Evolutionary conservation across 2,888 invertebrate species (phyloP).

Genomic region (Himalopsyche anomala): DNA sequence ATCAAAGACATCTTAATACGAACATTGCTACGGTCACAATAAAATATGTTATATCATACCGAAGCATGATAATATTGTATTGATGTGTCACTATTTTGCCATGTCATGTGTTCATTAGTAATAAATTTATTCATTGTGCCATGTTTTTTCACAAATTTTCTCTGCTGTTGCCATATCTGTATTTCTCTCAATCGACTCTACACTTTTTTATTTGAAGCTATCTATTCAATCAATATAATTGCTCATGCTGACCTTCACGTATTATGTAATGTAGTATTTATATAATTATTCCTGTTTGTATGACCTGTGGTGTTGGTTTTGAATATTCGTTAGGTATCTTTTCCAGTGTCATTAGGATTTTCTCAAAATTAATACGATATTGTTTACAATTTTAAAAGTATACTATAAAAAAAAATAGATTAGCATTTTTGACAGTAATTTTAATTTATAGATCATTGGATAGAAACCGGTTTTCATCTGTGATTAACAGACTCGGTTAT

Average conservation of each 20-base stretch:
- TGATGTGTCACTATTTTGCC: constrained; percentile 27
- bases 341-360: not conserved
- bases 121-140: not conserved
- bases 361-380: too few relatives aligned
- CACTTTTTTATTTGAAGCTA: not conserved
- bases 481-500: too few relatives aligned
- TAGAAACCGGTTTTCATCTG: too few relatives aligned
- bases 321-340: not conserved
- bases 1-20: not conserved
- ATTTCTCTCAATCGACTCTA: not conserved
- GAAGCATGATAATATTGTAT: not conserved
- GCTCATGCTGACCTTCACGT: not conserved
- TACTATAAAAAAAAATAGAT: too few relatives aligned
- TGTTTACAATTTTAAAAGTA: too few relatives aligned
- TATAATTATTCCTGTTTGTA: not conserved
- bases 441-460: too few relatives aligned
- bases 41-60: not conserved
- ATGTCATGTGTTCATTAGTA: constrained; percentile 15
- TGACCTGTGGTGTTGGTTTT: not conserved
- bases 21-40: not conserved
- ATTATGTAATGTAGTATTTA: not conserved
- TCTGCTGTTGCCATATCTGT: not conserved
- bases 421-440: too few relatives aligned
- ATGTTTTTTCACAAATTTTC: not conserved
- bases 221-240: not conserved